Conservation (phyloP, 2,888 invertebrate species). For the Dolomedes plantarius region DNA sequence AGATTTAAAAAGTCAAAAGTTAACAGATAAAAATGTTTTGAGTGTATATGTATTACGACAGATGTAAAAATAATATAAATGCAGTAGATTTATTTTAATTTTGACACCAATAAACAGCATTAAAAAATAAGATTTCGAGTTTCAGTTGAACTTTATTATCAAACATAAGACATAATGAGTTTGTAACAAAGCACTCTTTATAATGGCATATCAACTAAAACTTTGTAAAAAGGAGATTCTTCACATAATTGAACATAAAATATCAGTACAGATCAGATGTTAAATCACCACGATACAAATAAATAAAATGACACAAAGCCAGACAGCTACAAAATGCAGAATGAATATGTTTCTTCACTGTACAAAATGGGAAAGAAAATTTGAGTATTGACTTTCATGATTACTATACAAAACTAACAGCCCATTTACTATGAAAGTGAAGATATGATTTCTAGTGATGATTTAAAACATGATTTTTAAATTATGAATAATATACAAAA, state of each 20-base stretch:
- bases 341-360: background rate
- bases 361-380: slow-evolving; percentile 3
- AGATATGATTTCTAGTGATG: background rate
- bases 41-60: too few relatives aligned
- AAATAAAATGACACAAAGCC: background rate
- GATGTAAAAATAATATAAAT: too few relatives aligned
- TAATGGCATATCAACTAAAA: background rate
- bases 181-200: background rate
- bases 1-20: too few relatives aligned
- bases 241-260: background rate
- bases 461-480: slow-evolving; percentile 11
- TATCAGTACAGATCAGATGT: background rate
- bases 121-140: background rate
- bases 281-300: background rate
- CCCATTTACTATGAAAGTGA: slow-evolving; percentile 4
- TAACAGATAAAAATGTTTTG: too few relatives aligned
- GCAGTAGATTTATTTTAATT: too few relatives aligned
- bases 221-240: slow-evolving; percentile 4
- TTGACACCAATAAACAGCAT: too few relatives aligned
- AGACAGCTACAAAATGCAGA: background rate
- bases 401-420: slow-evolving; percentile 15
- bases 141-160: slow-evolving; percentile 7
- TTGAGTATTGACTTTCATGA: background rate
- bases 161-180: slow-evolving; percentile 1
- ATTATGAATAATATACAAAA: slow-evolving; percentile 12